Base-by-base conservation (phyloP, 35 echinoderm and acorn worm species). In the Patiria miniata region DNA sequence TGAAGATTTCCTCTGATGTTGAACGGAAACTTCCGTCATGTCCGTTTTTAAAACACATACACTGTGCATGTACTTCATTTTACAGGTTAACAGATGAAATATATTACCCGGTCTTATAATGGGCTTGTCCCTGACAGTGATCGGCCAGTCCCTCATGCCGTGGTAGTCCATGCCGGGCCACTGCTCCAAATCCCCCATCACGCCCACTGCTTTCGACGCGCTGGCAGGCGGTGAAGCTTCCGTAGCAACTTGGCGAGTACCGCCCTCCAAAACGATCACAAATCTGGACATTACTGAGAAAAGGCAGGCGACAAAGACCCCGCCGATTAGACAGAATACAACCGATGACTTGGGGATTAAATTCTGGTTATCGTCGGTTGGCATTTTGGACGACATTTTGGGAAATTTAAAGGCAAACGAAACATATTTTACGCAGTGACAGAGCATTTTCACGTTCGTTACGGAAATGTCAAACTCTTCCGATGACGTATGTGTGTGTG, bases 51-150 rank as follows among this genome's bases (percentile, higher is more conserved):
- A n/a, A n/a, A n/a, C n/a, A n/a, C n/a, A n/a, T n/a, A n/a, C n/a
- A n/a, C n/a, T n/a, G n/a, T n/a, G n/a, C n/a, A n/a, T n/a, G 42
- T 47, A 47, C 4, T 47, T 47, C 4, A 12, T 47, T 6, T 47
- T 47, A 47, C n/a, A 47, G 4, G 12, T 47, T 47, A 47, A 47
- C 4, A 47, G 42, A 47, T 12, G 12, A 47, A 4, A 47, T 47
- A 47, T 47, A n/a, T 68, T 50, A 90, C 87, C 87, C 83, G 87
- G 87, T 83, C 87, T 82, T 22, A 90, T 7, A 39, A 83, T 42
- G 7, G 79, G 59, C 14, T 73, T 82, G n/a, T 90, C 79, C 29
- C 42, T 90, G 38, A 83, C 87, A 17, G 87, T 90, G 1, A 90
- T 36, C 7, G 87, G 87, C 59, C 78, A 90, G 29, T 90, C 79